Percentiles rank a stretch among this genome's conserved stretches.
Conservation (phyloP, 2,113 vertebrate species). For the Cyrtonyx montezumae region DNA sequence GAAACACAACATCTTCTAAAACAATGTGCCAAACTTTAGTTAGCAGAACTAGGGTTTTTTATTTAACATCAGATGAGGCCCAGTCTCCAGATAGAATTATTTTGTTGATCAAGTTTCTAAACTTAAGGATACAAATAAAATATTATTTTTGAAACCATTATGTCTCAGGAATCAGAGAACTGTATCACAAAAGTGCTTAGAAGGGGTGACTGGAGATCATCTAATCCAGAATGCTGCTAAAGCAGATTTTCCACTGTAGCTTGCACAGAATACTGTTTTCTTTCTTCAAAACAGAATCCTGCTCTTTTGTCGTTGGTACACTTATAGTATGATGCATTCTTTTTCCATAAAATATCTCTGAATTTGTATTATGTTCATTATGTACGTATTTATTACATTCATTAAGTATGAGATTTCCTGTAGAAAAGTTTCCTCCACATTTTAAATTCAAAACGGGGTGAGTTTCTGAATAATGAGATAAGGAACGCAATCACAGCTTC, state of each 20-base stretch:
- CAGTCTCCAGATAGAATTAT: neutral
- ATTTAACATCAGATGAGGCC: neutral
- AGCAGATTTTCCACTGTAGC: too few species aligned
- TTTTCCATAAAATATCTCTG: neutral
- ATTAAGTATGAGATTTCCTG: neutral
- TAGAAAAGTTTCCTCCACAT: neutral
- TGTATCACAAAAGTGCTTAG: too few species aligned
- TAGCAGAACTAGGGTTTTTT: neutral
- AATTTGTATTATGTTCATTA: neutral
- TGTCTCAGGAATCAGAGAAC: neutral
- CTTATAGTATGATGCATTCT: neutral
- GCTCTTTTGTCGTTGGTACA: neutral
- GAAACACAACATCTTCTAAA: neutral
- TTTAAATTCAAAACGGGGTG: neutral
- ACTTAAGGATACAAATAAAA: too few species aligned
- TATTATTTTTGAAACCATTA: neutral
- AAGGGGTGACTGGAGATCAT: too few species aligned
- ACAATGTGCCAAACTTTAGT: neutral
- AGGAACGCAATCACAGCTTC: neutral
- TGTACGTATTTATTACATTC: neutral
- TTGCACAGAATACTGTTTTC: neutral
- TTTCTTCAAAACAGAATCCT: neutral
- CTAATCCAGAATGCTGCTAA: too few species aligned
- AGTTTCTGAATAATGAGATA: neutral
- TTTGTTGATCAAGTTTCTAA: neutral